These are phyloP conservation scores for Pipistrellus pygmaeus DNA, from an alignment of 2,797 vertebrate genomes.

Conservation along the genomic window DNA sequence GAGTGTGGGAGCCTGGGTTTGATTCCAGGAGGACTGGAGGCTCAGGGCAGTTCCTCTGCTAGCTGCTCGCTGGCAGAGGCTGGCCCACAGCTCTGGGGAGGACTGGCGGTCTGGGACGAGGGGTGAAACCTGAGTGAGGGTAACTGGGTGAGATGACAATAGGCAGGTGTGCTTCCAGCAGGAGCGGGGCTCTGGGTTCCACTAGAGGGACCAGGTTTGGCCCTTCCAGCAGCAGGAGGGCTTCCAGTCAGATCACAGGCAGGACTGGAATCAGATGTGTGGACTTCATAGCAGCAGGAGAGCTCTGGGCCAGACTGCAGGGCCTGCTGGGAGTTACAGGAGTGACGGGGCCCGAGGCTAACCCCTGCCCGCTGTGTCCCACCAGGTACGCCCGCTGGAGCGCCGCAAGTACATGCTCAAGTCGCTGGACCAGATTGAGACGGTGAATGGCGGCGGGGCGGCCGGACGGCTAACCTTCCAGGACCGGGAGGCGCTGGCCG, in stretches of 20 bases:
- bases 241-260: background rate
- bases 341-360: fast-evolving
- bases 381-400: conserved; percentile 70
- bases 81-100: background rate
- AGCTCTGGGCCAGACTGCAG: background rate
- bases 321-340: background rate
- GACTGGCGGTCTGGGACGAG: background rate
- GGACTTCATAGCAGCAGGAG: background rate
- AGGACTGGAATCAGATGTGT: background rate
- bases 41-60: background rate
- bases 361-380: background rate
- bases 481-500: conserved; percentile 75
- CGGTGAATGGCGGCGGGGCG: conserved; percentile 23
- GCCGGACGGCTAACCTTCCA: background rate
- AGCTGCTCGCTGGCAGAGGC: background rate
- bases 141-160: background rate
- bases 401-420: conserved; percentile 86
- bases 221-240: background rate
- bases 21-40: background rate
- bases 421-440: conserved; percentile 87
- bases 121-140: background rate
- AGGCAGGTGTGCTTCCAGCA: background rate
- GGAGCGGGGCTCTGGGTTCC: background rate
- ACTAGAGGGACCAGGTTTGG: background rate
- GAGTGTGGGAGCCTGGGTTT: background rate